Evolutionary conservation across 1,140 invertebrate genomes (phyloP).

Genomic region (Pseudomyrmex concolor): DNA sequence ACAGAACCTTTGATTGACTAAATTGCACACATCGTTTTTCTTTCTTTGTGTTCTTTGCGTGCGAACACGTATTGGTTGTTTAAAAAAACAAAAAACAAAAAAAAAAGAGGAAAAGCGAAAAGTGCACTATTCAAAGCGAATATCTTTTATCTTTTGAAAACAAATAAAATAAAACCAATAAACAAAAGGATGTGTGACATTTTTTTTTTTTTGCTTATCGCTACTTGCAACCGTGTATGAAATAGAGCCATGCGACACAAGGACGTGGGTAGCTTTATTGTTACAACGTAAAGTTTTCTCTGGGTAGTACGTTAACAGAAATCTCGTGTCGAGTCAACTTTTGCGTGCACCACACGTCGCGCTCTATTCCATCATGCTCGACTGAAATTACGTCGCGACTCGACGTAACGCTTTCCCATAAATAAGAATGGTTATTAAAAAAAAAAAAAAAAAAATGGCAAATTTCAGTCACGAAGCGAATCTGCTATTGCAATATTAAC

Average conservation of each 20-base stretch:
- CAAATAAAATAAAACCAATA: constrained; percentile 10
- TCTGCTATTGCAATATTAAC: not conserved
- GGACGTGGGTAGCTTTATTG: constrained; percentile 18
- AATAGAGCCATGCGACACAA: not conserved
- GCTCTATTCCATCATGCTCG: not conserved
- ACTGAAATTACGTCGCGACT: not conserved
- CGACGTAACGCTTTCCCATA: not conserved
- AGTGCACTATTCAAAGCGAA: too few species aligned
- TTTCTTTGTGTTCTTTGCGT: not conserved
- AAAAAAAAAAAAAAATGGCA: not conserved
- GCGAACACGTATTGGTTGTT: not conserved
- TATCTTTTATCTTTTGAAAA: constrained; percentile 40
- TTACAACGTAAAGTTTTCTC: constrained; percentile 38
- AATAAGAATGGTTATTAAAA: not conserved
- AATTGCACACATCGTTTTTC: constrained; percentile 10
- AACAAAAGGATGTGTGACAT: not conserved
- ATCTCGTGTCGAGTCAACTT: constrained; percentile 21
- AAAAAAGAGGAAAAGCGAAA: not conserved
- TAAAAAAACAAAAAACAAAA: constrained; percentile 39
- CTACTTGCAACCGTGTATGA: constrained; percentile 21
- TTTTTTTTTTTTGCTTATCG: constrained; percentile 12
- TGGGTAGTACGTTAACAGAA: constrained; percentile 30
- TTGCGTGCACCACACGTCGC: not conserved
- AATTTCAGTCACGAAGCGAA: not conserved
- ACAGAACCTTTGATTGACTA: constrained; percentile 30